Base-by-base conservation (phyloP, 2,797 vertebrate species). In the Tarsius wallacei region DNA sequence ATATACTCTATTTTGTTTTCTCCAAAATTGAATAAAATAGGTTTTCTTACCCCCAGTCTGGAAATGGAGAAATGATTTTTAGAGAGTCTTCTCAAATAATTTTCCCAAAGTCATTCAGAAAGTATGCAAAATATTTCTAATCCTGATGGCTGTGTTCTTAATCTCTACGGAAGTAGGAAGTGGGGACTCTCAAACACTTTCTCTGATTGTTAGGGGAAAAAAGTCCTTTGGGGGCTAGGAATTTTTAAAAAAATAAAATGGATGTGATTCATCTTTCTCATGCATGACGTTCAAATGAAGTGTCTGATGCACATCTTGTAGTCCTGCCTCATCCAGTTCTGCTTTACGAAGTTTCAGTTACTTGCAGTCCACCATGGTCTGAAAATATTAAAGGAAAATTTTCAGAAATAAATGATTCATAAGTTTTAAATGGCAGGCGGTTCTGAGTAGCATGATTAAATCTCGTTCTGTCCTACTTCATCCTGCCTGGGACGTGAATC, bases 1-100 rank as follows among this genome's bases (percentile, higher is more conserved):
- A 47, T 70, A 70, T 36, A 33, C 47, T 81, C 77, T 70, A 77
- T 64, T 84, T 96, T 42, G 36, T 80, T 93, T 7, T 66, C 49
- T 24, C 26, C 57, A 42, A 22, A 85, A n/a, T 47, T 92, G 28
- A 64, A 42, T 74, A 17, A 82, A 36, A 74, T 63, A 80, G 13
- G 6, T 64, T 64, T 84, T 76, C 33, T 49, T 74, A 70, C 80
- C 17, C 22, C n/a, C 22, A 93, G 31, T 61, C 73, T 76, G 91
- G 26, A 95, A 97, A 94, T 68, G 36, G 86, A 82, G 10, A 87
- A 88, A 82, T 73, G 26, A 82, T 90, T 4, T 19, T 89, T 77
- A 36, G 12, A 87, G 66, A 33, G 4, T 84, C 84, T 93, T 59
- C 36, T 76, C n/a, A 55, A 51, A 17, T 61, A 83, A 55, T 78